These are phyloP conservation scores for Saimiri boliviensis DNA, from an alignment of 2,113 vertebrate species.

Conservation along the genomic window DNA sequence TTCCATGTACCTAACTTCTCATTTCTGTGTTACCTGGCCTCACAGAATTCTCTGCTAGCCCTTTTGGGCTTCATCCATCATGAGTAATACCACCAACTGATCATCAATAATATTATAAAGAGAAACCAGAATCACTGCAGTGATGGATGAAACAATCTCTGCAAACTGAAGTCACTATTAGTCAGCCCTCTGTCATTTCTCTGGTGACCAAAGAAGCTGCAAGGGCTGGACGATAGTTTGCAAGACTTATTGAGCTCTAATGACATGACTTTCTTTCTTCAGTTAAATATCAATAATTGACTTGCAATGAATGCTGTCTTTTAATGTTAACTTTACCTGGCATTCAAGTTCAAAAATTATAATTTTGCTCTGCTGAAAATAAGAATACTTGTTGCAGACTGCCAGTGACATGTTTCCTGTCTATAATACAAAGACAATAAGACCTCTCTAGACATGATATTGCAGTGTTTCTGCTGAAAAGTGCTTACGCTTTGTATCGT, in stretches of 20 bases:
- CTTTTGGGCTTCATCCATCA: slow-evolving; percentile 56
- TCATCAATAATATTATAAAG: slow-evolving; percentile 72
- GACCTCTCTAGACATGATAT: slow-evolving; percentile 33
- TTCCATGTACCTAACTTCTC: neutral
- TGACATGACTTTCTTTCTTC: slow-evolving; percentile 51
- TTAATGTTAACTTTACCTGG: slow-evolving; percentile 6
- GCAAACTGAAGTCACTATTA: slow-evolving; percentile 58
- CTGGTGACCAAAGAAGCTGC: slow-evolving; percentile 45
- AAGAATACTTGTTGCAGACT: neutral
- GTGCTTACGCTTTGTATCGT: neutral
- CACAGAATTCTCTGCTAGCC: neutral
- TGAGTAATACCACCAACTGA: slow-evolving; percentile 50
- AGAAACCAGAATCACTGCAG: slow-evolving; percentile 51
- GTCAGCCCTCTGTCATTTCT: slow-evolving; percentile 63
- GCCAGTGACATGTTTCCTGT: neutral
- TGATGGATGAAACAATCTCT: slow-evolving; percentile 68
- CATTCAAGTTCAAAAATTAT: slow-evolving; percentile 52
- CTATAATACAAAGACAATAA: slow-evolving; percentile 58
- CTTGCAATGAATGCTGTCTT: slow-evolving; percentile 34
- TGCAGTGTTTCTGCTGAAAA: slow-evolving; percentile 51
- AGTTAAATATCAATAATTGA: slow-evolving; percentile 55
- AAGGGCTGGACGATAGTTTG: slow-evolving; percentile 84
- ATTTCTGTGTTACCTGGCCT: slow-evolving; percentile 23
- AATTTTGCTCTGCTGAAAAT: slow-evolving; percentile 58
- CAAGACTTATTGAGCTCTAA: slow-evolving; percentile 82